Evolutionary conservation across 2,888 invertebrate genomes (phyloP).

Genomic region (Nezara viridula): DNA sequence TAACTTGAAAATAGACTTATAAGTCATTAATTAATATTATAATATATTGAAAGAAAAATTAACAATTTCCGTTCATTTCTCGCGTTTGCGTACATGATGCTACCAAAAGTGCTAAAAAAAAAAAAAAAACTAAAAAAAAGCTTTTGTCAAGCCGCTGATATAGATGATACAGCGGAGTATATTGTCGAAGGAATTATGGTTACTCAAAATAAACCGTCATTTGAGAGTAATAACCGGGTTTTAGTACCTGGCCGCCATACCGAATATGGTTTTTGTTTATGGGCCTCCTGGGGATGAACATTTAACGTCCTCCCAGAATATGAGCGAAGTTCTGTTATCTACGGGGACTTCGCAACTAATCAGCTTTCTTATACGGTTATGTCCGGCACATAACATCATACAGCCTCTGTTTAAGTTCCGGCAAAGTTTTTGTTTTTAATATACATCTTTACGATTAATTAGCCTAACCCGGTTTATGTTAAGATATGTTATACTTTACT

Average conservation of each 20-base stretch:
- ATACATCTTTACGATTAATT: background rate
- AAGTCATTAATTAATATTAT: too few species aligned
- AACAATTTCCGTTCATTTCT: too few species aligned
- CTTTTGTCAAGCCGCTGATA: background rate
- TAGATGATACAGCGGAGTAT: background rate
- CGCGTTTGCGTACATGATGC: too few species aligned
- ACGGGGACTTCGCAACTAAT: constrained; percentile 1
- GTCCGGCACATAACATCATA: background rate
- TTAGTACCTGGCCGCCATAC: background rate
- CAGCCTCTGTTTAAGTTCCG: background rate
- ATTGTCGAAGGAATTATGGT: background rate
- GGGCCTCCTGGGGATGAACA: background rate
- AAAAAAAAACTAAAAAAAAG: too few species aligned
- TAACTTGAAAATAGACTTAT: too few species aligned
- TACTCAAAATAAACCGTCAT: constrained; percentile 15
- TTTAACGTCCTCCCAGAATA: constrained; percentile 41
- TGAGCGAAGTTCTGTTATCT: background rate
- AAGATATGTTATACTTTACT: background rate
- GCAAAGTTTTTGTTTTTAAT: background rate
- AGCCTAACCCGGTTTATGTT: background rate
- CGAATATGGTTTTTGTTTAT: constrained; percentile 44
- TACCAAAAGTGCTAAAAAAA: too few species aligned
- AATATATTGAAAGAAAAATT: too few species aligned
- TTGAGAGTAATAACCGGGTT: constrained; percentile 1
- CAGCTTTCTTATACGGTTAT: constrained; percentile 44